These are phyloP conservation scores for Gisinianus flammeolus DNA, from an alignment of 2,888 invertebrate species.

Conservation along the genomic window DNA sequence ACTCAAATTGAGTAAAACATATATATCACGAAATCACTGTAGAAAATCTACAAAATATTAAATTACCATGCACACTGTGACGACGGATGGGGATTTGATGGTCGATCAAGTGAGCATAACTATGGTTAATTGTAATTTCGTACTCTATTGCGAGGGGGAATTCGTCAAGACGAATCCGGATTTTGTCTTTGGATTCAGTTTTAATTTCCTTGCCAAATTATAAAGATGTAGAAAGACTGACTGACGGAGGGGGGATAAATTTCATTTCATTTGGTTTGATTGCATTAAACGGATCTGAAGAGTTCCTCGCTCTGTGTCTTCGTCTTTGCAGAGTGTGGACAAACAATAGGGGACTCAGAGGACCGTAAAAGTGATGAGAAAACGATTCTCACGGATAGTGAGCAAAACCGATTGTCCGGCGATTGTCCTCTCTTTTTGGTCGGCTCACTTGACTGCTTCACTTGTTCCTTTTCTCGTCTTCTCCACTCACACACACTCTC, in stretches of 20 bases:
- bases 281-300: background rate
- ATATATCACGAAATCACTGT: no score
- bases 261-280: background rate
- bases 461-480: conserved; percentile 21
- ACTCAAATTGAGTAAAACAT: no score
- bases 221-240: background rate
- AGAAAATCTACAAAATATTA: no score
- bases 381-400: conserved; percentile 43
- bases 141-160: no score
- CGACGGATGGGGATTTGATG: no score
- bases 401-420: conserved; percentile 43
- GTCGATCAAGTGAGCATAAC: no score
- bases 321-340: conserved; percentile 1
- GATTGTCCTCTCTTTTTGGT: conserved; percentile 26
- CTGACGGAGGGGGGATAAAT: background rate
- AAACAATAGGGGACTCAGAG: conserved; percentile 23
- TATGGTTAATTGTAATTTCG: no score
- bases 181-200: background rate
- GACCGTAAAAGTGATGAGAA: conserved; percentile 41
- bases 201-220: background rate
- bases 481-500: background rate
- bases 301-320: background rate
- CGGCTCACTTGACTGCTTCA: conserved; percentile 33
- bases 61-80: no score
- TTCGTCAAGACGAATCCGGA: no score